A percentile compares a stretch with the other conserved stretches of the same genome.
phyloP scores from a whole-genome alignment of 64 coral and sea anemone species.

The Porites lutea region DNA sequence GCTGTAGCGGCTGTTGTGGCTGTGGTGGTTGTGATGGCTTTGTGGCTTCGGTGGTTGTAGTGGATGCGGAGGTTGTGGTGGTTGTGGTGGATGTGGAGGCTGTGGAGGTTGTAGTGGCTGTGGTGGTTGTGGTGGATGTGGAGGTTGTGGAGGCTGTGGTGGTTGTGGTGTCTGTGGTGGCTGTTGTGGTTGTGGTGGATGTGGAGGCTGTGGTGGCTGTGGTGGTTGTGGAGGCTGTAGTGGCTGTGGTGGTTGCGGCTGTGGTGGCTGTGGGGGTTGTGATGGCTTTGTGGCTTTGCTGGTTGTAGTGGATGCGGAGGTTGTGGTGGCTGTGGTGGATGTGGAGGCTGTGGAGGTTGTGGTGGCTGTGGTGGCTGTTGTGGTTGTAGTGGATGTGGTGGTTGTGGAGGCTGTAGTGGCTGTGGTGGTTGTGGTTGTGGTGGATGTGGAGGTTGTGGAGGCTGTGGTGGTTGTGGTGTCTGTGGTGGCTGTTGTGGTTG shows the following conservation, averaged over 20 bases:
- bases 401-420: too few relatives aligned
- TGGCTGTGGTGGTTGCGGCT: constrained; percentile 17
- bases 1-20: constrained; percentile 5
- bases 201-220: not conserved
- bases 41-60: not conserved
- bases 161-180: too few relatives aligned
- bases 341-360: too few relatives aligned
- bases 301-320: constrained; percentile 6
- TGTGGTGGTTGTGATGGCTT: constrained; percentile 31
- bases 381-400: too few relatives aligned
- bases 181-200: too few relatives aligned
- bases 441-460: not conserved
- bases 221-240: not conserved
- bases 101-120: constrained; percentile 2
- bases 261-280: constrained; percentile 2
- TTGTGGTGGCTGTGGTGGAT: not conserved
- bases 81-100: constrained; percentile 19
- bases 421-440: too few relatives aligned
- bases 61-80: constrained; percentile 20
- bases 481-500: not conserved
- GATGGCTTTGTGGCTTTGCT: too few relatives aligned
- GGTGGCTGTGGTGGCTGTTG: too few relatives aligned
- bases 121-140: too few relatives aligned
- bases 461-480: constrained; percentile 30
- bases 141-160: too few relatives aligned